Evolutionary conservation across 2,797 vertebrate genomes (phyloP).

Genomic region (Chaetophractus vellerosus): DNA sequence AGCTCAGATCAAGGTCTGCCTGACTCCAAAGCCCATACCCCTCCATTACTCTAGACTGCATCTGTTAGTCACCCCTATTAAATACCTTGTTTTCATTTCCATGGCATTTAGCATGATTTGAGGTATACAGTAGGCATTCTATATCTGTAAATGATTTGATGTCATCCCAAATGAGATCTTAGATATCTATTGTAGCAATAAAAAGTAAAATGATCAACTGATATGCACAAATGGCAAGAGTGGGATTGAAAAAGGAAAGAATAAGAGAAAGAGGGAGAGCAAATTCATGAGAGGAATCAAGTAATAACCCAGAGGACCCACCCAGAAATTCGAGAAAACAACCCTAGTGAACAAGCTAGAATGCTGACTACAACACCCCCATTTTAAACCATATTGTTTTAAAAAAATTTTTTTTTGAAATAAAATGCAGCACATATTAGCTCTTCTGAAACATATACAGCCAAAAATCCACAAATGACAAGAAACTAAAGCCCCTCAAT

Average conservation of each 20-base stretch:
- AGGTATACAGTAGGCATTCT: neutral
- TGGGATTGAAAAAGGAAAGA: neutral
- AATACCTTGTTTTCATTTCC: neutral
- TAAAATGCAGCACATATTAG: neutral
- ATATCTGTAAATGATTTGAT: neutral
- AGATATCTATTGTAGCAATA: neutral
- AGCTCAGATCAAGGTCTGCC: neutral
- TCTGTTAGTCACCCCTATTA: neutral
- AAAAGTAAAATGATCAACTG: neutral
- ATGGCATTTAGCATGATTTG: neutral
- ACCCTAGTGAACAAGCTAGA: neutral
- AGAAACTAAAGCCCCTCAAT: neutral
- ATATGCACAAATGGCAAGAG: neutral
- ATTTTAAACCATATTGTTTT: neutral
- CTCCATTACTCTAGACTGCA: neutral
- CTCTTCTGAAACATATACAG: neutral
- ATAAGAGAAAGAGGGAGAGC: neutral
- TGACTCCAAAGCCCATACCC: rapidly evolving
- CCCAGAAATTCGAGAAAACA: neutral
- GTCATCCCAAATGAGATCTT: neutral
- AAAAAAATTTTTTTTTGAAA: neutral
- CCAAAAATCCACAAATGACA: neutral
- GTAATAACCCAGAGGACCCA: neutral
- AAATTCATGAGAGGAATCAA: neutral
- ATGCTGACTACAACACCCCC: neutral